Conservation (phyloP, 2,888 invertebrate genomes). For the Xestoiulus laeticollis region DNA sequence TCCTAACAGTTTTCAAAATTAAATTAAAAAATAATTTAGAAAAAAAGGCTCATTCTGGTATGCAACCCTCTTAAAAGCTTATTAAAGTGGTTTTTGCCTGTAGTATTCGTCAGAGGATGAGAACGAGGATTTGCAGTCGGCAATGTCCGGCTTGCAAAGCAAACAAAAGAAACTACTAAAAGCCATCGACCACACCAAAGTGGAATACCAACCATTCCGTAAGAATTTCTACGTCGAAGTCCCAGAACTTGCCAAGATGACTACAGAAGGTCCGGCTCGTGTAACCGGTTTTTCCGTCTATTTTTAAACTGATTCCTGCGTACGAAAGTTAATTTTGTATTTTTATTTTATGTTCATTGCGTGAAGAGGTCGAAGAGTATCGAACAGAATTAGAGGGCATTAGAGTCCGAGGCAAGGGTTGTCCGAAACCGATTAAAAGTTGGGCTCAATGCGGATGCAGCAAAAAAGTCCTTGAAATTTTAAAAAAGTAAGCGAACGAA, state of each 20-base stretch:
- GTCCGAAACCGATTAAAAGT: slow-evolving; percentile 90
- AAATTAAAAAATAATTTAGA: too few species aligned
- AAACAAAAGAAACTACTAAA: slow-evolving; percentile 92
- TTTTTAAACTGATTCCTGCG: not conserved
- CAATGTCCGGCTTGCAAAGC: slow-evolving; percentile 87
- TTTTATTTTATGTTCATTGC: not conserved
- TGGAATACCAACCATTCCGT: slow-evolving; percentile 87
- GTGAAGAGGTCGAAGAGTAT: slow-evolving; percentile 65
- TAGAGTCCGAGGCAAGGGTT: slow-evolving; percentile 93
- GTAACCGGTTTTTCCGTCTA: not conserved
- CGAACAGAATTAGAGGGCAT: slow-evolving; percentile 90
- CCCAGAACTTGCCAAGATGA: slow-evolving; percentile 93
- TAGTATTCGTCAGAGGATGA: slow-evolving; percentile 97
- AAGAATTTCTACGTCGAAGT: slow-evolving; percentile 98
- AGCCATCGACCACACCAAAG: slow-evolving; percentile 87
- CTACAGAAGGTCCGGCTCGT: slow-evolving; percentile 71
- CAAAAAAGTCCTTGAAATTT: slow-evolving; percentile 90
- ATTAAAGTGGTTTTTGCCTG: slow-evolving; percentile 55
- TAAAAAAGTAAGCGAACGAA: slow-evolving; percentile 76
- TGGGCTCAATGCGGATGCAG: slow-evolving; percentile 99
- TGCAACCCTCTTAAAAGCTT: too few species aligned
- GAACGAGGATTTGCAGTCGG: slow-evolving; percentile 86
- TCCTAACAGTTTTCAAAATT: too few species aligned
- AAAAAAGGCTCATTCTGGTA: too few species aligned
- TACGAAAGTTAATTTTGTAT: not conserved